Evolutionary conservation across 92 coral and sea anemone genomes (phyloP).

Genomic region (Epizoanthus rinbou): DNA sequence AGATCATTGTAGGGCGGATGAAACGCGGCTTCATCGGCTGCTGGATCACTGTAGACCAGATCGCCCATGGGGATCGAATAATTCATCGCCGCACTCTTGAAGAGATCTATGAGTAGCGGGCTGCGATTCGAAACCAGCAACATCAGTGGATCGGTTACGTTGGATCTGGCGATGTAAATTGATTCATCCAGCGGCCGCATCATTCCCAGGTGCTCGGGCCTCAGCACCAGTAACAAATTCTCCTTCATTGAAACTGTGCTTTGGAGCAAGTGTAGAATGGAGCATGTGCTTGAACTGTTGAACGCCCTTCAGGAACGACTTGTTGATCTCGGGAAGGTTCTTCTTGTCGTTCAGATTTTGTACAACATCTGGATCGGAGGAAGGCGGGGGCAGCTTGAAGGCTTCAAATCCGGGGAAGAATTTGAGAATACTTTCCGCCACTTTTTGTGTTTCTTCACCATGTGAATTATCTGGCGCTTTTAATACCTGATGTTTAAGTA

Average conservation of each 20-base stretch:
- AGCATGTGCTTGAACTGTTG: constrained; percentile 49
- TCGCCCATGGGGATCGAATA: no score
- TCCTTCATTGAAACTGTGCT: constrained; percentile 61
- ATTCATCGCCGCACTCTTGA: no score
- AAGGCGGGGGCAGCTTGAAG: constrained; percentile 78
- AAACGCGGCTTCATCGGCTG: no score
- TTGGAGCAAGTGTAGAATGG: constrained; percentile 47
- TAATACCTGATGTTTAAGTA: background rate
- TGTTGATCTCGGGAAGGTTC: constrained; percentile 42
- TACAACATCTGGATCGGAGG: constrained; percentile 67
- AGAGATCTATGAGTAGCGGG: no score
- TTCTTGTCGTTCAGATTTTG: constrained; percentile 53
- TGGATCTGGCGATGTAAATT: no score
- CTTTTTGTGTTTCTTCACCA: constrained; percentile 24
- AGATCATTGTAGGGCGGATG: no score
- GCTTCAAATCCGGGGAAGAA: constrained; percentile 89
- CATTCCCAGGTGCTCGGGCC: no score
- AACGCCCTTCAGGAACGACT: constrained; percentile 50
- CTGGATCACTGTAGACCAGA: no score
- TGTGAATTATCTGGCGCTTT: background rate
- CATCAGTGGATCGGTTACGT: no score
- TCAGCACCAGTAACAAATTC: constrained; percentile 72
- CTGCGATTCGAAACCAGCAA: no score
- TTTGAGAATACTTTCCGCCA: constrained; percentile 70
- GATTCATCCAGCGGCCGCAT: no score